Evolutionary conservation across 2,797 vertebrate species (phyloP).

Genomic region (Microtus californicus): DNA sequence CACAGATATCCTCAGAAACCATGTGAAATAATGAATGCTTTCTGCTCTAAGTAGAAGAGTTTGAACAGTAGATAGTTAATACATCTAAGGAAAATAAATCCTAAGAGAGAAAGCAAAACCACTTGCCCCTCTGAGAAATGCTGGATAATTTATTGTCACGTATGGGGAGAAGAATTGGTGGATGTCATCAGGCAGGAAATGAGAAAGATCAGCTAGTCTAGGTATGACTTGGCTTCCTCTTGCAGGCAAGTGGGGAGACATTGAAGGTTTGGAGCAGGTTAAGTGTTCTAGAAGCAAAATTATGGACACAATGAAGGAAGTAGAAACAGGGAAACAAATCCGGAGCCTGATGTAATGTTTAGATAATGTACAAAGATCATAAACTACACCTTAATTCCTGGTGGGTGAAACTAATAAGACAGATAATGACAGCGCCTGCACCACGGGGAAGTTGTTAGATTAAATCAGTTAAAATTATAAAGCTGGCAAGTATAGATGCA

Average conservation of each 20-base stretch:
- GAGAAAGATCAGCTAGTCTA: background rate
- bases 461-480: background rate
- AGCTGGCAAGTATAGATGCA: background rate
- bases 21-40: background rate
- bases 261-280: background rate
- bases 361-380: constrained; percentile 23
- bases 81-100: background rate
- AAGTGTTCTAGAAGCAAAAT: constrained; percentile 32
- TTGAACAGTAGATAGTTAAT: background rate
- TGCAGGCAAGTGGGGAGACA: background rate
- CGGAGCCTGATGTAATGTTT: background rate
- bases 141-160: background rate
- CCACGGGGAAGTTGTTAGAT: background rate
- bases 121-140: background rate
- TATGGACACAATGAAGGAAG: background rate
- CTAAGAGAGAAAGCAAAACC: background rate
- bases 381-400: background rate
- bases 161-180: background rate
- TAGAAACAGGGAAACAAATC: background rate
- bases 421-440: background rate
- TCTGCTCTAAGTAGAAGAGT: background rate
- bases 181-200: background rate
- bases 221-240: constrained; percentile 14
- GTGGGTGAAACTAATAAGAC: background rate
- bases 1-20: background rate